Percentiles rank a stretch among this genome's conserved stretches.
Evolutionary conservation across 2,113 vertebrate species (phyloP).

Genomic region (Erinaceus europaeus): DNA sequence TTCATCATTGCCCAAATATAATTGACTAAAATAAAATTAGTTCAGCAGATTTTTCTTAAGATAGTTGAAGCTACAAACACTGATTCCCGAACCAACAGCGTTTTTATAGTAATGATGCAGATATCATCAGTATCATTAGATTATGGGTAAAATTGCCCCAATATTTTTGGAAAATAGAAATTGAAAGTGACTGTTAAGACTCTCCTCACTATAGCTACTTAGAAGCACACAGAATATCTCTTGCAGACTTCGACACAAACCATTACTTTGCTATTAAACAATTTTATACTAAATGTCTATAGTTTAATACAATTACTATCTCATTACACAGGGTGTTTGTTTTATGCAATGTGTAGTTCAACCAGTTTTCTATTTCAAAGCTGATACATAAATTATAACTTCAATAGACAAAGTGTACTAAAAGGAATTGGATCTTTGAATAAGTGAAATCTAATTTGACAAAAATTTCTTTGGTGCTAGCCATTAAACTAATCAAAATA

Average conservation of each 20-base stretch:
- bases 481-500: slow-evolving; percentile 4
- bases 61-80: slow-evolving; percentile 64
- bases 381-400: slow-evolving; percentile 59
- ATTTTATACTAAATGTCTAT: slow-evolving; percentile 71
- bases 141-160: slow-evolving; percentile 38
- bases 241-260: slow-evolving; percentile 71
- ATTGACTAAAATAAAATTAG: slow-evolving; percentile 63
- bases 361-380: slow-evolving; percentile 48
- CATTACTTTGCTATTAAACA: slow-evolving; percentile 75
- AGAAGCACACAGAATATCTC: slow-evolving; percentile 57
- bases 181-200: slow-evolving; percentile 57
- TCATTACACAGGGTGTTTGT: slow-evolving; percentile 70
- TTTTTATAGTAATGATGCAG: slow-evolving; percentile 71
- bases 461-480: not conserved
- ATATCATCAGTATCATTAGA: slow-evolving; percentile 73
- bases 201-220: slow-evolving; percentile 50
- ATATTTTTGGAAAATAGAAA: slow-evolving; percentile 66
- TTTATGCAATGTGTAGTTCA: slow-evolving; percentile 67
- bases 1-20: slow-evolving; percentile 66
- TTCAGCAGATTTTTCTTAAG: slow-evolving; percentile 56
- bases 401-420: slow-evolving; percentile 2
- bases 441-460: slow-evolving; percentile 7
- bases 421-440: slow-evolving; percentile 12
- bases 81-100: slow-evolving; percentile 56
- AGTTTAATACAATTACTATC: slow-evolving; percentile 76